phyloP scores from a whole-genome alignment of 1,140 invertebrate species.

The Pectinophora gossypiella region DNA sequence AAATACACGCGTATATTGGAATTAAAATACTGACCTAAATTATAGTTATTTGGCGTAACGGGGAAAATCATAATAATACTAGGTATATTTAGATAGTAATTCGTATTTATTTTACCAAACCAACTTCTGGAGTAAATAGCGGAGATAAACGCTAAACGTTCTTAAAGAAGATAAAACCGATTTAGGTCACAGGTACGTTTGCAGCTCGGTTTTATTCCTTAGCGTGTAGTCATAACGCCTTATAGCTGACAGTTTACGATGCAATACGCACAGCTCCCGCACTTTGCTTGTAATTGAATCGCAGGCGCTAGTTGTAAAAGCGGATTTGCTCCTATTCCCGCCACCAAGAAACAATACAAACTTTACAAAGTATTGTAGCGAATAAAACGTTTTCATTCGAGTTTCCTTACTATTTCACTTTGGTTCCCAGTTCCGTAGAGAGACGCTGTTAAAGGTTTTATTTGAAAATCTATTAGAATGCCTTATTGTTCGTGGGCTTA shows the following conservation, averaged over 20 bases:
- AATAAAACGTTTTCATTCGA: not conserved
- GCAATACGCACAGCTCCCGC: conserved; percentile 47
- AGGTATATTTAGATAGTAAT: no score
- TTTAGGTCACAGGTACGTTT: conserved; percentile 31
- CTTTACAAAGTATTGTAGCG: conserved; percentile 18
- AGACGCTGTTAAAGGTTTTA: no score
- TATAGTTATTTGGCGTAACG: no score
- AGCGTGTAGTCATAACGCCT: conserved; percentile 38
- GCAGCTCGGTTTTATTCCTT: conserved; percentile 35
- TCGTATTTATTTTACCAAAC: no score
- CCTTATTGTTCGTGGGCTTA: no score
- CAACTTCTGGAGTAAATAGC: no score
- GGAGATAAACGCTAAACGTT: not conserved
- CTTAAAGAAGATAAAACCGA: conserved; percentile 1
- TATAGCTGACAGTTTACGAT: conserved; percentile 55
- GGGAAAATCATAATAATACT: no score
- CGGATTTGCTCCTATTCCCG: conserved; percentile 28
- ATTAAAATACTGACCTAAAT: no score
- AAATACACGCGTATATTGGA: no score
- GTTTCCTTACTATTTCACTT: not conserved
- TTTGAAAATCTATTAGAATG: no score
- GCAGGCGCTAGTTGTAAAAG: conserved; percentile 51
- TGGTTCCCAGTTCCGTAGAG: no score
- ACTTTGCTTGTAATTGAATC: conserved; percentile 62
- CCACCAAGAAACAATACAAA: conserved; percentile 18